Evolutionary conservation across 2,113 vertebrate species (phyloP).

Genomic region (Narcine bancroftii): DNA sequence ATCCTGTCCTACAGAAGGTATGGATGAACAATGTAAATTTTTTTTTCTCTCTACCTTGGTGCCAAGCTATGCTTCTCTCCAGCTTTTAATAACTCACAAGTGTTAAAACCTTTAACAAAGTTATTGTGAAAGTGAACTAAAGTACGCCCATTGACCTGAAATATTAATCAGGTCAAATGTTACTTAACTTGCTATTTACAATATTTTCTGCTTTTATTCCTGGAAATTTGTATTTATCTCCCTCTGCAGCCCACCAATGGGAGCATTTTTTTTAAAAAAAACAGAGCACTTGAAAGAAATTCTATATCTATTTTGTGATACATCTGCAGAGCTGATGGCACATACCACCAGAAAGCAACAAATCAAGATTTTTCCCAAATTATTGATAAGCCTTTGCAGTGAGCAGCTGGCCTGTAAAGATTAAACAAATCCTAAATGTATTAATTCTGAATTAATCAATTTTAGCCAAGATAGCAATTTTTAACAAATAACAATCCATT

Average conservation of each 20-base stretch:
- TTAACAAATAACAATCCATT: not conserved
- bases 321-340: not conserved
- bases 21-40: too few relatives aligned
- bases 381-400: not conserved
- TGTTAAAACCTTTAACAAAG: too few relatives aligned
- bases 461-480: not conserved
- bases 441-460: not conserved
- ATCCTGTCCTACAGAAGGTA: too few relatives aligned
- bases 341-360: not conserved
- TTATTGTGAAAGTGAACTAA: too few relatives aligned
- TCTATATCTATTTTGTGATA: not conserved
- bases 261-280: not conserved
- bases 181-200: too few relatives aligned
- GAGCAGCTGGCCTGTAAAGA: not conserved
- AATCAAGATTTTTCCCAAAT: not conserved
- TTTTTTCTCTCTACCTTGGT: not conserved
- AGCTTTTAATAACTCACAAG: too few relatives aligned
- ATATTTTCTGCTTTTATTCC: too few relatives aligned
- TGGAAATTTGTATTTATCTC: not conserved
- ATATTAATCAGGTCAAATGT: too few relatives aligned
- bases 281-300: not conserved
- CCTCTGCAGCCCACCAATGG: not conserved
- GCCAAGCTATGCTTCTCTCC: not conserved
- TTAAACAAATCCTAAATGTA: not conserved
- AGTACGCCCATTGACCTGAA: too few relatives aligned